phyloP scores from a whole-genome alignment of 1,140 invertebrate species.

The Oreohelix idahoensis region DNA sequence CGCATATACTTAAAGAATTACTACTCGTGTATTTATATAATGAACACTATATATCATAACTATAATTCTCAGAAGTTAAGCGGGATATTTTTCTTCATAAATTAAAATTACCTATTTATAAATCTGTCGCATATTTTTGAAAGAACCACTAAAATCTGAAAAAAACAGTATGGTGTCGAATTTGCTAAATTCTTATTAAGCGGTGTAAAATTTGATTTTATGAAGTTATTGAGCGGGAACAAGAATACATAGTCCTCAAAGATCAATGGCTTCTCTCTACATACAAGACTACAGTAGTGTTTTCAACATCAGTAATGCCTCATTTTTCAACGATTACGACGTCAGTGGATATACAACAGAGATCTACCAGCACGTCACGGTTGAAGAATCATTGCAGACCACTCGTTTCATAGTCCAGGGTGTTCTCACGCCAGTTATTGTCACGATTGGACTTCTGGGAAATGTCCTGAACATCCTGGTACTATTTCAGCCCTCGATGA shows the following conservation, averaged over 20 bases:
- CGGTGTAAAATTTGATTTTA: background rate
- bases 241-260: background rate
- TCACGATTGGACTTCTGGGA: slow-evolving; percentile 57
- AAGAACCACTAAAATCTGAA: background rate
- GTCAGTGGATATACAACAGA: background rate
- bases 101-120: background rate
- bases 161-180: background rate
- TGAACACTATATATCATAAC: no score
- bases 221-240: background rate
- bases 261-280: background rate
- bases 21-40: no score
- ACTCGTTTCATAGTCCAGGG: slow-evolving; percentile 60
- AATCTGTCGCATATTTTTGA: background rate
- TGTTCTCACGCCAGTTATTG: slow-evolving; percentile 72
- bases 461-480: slow-evolving; percentile 64
- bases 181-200: no score
- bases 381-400: slow-evolving; percentile 38
- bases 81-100: no score
- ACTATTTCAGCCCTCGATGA: slow-evolving; percentile 82
- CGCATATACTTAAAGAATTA: no score
- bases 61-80: no score
- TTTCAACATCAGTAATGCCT: background rate
- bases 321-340: background rate
- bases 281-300: background rate
- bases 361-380: background rate